phyloP scores from a whole-genome alignment of 2,113 vertebrate genomes.

The Colius striatus region DNA sequence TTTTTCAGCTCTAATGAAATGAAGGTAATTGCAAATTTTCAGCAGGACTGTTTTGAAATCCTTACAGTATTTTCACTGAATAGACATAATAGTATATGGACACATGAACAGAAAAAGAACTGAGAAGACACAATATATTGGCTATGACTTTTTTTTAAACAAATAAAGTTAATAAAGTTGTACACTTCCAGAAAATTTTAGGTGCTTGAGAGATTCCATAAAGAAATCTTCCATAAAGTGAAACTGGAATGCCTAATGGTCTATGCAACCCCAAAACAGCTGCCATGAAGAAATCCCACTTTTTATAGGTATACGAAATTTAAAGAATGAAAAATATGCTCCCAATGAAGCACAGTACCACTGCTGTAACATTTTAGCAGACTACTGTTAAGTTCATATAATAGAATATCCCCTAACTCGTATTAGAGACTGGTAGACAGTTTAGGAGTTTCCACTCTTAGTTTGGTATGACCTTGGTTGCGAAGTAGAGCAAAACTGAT shows the following conservation, averaged over 20 bases:
- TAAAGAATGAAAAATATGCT: background rate
- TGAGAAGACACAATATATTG: conserved; percentile 11
- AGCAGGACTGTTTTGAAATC: conserved; percentile 1
- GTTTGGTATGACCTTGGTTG: background rate
- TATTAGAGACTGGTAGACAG: background rate
- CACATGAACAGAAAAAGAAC: conserved; percentile 55
- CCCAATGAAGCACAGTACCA: background rate
- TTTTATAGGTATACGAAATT: background rate
- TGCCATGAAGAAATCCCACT: background rate
- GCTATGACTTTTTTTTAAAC: background rate
- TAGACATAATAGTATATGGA: conserved; percentile 8
- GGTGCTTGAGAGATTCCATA: background rate
- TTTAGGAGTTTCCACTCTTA: background rate
- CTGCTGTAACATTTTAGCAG: background rate
- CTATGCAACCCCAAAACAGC: background rate
- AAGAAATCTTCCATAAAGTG: background rate
- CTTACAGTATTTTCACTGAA: conserved; percentile 34
- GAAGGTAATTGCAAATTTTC: background rate
- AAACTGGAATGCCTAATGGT: background rate
- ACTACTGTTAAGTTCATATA: background rate
- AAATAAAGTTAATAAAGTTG: conserved; percentile 22
- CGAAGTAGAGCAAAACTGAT: background rate
- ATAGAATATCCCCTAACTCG: background rate
- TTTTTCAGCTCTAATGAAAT: background rate
- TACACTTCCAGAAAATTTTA: background rate